A percentile compares a stretch with the other conserved stretches of the same genome.
Evolutionary conservation across 2,113 vertebrate species (phyloP).

Genomic region (Cariama cristata): DNA sequence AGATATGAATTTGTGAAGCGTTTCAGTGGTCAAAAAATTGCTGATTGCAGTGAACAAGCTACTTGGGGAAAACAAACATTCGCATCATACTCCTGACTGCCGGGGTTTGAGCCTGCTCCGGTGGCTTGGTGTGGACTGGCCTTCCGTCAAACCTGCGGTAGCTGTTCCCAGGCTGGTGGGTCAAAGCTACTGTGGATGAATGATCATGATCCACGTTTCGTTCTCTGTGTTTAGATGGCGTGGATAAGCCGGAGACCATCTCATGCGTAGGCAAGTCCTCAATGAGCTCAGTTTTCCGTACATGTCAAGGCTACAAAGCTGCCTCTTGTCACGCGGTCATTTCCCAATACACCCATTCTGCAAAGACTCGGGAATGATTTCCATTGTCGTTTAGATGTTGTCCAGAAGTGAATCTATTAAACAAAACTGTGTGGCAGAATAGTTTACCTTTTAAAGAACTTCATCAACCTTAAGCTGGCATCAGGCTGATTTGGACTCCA

Average conservation of each 20-base stretch:
- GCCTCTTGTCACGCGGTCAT: neutral
- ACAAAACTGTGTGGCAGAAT: neutral
- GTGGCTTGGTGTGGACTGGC: neutral
- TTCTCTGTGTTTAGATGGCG: neutral
- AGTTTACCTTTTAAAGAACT: neutral
- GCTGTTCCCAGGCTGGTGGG: neutral
- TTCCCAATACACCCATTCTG: neutral
- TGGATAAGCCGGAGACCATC: neutral
- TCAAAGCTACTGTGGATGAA: neutral
- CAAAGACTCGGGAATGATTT: neutral
- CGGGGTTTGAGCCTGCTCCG: neutral
- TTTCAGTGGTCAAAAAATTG: neutral
- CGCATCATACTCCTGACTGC: neutral
- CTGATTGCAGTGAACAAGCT: neutral
- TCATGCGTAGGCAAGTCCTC: neutral
- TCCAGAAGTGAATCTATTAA: neutral
- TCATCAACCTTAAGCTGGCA: fast-evolving
- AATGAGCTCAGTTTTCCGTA: neutral
- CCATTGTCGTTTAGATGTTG: neutral
- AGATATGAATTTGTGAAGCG: neutral
- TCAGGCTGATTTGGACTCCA: neutral
- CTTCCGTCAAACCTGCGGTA: neutral
- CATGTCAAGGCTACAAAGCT: neutral
- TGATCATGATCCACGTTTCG: fast-evolving
- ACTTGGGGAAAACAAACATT: neutral